These are phyloP conservation scores for Cephus nigrinus DNA, from an alignment of 2,888 invertebrate genomes.

Conservation along the genomic window DNA sequence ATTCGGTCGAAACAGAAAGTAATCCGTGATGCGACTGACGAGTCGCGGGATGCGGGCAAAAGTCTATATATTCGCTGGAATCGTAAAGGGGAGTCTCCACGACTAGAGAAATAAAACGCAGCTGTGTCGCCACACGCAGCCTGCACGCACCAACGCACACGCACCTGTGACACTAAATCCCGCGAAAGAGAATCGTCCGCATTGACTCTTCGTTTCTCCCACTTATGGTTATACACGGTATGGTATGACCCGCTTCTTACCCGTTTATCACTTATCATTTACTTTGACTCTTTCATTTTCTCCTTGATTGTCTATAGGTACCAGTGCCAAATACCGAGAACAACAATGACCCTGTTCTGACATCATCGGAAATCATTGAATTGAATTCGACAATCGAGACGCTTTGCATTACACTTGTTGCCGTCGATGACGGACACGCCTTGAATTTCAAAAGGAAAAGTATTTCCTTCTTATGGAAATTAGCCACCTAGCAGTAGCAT, in stretches of 20 bases:
- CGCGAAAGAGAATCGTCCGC: background rate
- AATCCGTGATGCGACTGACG: slow-evolving; percentile 37
- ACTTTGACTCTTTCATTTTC: background rate
- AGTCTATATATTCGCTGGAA: slow-evolving; percentile 41
- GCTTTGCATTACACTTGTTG: background rate
- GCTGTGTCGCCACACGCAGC: background rate
- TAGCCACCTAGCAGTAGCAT: background rate
- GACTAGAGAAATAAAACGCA: slow-evolving; percentile 2
- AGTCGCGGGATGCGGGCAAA: slow-evolving; percentile 35
- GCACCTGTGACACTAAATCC: slow-evolving; percentile 29
- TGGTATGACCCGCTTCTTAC: background rate
- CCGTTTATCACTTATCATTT: background rate
- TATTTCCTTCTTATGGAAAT: slow-evolving; percentile 4
- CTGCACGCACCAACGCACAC: slow-evolving; percentile 12
- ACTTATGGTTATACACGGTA: background rate
- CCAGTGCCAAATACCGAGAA: background rate
- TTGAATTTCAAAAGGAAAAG: slow-evolving; percentile 1
- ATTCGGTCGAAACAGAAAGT: slow-evolving; percentile 14
- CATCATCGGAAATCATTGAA: background rate
- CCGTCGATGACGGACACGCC: background rate
- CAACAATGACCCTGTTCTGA: background rate
- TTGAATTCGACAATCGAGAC: background rate
- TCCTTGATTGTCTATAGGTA: background rate
- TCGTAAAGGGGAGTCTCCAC: slow-evolving; percentile 28
- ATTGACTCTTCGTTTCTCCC: background rate